Evolutionary conservation across 2,797 vertebrate species (phyloP).

Genomic region (Artibeus lituratus): DNA sequence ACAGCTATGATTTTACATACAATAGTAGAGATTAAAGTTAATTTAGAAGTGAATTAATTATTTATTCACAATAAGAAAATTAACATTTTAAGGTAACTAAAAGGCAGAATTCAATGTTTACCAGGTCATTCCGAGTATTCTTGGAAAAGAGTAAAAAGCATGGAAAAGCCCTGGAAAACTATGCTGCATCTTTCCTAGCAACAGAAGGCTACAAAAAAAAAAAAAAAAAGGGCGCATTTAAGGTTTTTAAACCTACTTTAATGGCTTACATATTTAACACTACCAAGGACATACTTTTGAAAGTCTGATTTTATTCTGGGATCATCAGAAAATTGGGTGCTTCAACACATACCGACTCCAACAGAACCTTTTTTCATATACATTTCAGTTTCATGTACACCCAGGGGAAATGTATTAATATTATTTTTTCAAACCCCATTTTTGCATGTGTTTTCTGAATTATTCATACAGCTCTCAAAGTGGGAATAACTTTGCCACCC

Average conservation of each 20-base stretch:
- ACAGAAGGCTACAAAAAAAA: not conserved
- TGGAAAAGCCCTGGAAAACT: not conserved
- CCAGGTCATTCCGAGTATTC: not conserved
- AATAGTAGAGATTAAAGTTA: not conserved
- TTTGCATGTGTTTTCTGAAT: not conserved
- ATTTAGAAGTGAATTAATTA: not conserved
- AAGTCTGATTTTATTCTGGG: not conserved
- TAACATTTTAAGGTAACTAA: not conserved
- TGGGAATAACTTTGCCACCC: not conserved
- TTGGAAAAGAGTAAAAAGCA: not conserved
- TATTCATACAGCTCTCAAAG: not conserved
- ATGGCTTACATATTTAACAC: not conserved
- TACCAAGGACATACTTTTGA: not conserved
- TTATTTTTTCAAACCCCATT: not conserved
- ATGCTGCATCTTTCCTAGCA: not conserved
- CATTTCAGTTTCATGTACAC: not conserved
- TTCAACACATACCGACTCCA: not conserved
- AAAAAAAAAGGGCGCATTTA: not conserved
- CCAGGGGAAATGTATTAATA: not conserved
- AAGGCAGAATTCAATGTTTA: not conserved
- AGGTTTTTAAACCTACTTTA: not conserved
- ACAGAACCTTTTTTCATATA: not conserved
- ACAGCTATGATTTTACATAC: not conserved
- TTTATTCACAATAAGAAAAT: not conserved
- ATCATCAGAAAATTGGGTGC: not conserved